A percentile compares a stretch with the other conserved stretches of the same genome.
These are phyloP conservation scores for Cinara cedri DNA, from an alignment of 2,888 invertebrate genomes.

Conservation along the genomic window DNA sequence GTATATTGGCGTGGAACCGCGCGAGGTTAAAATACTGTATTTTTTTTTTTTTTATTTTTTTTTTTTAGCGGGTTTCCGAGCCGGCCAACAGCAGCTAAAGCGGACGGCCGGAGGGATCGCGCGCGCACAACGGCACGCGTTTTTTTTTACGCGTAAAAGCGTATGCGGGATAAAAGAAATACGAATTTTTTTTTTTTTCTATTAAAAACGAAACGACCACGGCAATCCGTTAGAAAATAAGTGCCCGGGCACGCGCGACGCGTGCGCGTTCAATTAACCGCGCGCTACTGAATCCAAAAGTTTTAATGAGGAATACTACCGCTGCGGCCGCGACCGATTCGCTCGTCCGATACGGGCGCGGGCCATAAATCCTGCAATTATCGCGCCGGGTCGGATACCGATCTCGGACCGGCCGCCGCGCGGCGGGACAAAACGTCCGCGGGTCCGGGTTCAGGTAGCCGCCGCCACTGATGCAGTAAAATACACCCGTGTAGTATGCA, in stretches of 20 bases:
- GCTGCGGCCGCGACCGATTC: background rate
- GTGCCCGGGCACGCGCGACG: background rate
- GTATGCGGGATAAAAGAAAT: no score
- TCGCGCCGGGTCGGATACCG: conserved; percentile 24
- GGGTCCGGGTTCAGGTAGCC: conserved; percentile 17
- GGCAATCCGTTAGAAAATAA: conserved; percentile 29
- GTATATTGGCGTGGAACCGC: no score
- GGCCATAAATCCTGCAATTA: conserved; percentile 38
- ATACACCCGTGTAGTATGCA: no score
- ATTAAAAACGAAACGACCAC: background rate
- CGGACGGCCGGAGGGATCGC: no score
- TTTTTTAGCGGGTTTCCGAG: no score
- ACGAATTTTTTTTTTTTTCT: background rate
- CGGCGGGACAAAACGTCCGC: conserved; percentile 27
- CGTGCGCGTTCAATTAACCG: background rate
- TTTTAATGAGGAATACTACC: conserved; percentile 30
- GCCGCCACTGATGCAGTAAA: no score
- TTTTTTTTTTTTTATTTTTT: no score
- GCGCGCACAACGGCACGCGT: no score
- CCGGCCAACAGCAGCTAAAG: no score
- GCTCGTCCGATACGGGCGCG: conserved; percentile 28
- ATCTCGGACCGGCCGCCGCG: background rate
- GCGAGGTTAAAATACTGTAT: no score
- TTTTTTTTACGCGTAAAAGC: no score
- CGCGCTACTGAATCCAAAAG: conserved; percentile 36